Conservation (phyloP, 2,113 vertebrate species). For the Cricetomys ansorgei region DNA sequence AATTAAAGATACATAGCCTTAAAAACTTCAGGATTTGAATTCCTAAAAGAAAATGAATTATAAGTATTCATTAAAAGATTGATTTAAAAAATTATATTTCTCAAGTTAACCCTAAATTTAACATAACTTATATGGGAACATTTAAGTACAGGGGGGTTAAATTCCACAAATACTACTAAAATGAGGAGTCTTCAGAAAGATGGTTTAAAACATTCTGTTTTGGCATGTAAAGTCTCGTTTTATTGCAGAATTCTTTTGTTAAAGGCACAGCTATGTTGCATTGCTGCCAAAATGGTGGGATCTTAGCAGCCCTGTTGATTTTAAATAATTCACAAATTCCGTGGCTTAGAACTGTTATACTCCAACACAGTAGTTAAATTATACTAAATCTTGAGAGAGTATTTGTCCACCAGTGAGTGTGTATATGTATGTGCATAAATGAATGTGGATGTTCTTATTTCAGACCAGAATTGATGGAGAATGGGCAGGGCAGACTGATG, state of each 20-base stretch:
- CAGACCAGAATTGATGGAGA: neutral
- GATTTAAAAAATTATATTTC: conserved; percentile 82
- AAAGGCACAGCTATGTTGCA: conserved; percentile 81
- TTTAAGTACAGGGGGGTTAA: conserved; percentile 24
- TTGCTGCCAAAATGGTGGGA: conserved; percentile 82
- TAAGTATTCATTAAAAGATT: conserved; percentile 82
- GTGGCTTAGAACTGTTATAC: conserved; percentile 76
- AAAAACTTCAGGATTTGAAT: conserved; percentile 75
- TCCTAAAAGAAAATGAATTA: conserved; percentile 81
- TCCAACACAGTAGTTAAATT: conserved; percentile 74
- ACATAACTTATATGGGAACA: conserved; percentile 77
- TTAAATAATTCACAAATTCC: conserved; percentile 71
- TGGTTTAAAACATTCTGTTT: conserved; percentile 85
- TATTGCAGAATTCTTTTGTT: conserved; percentile 85
- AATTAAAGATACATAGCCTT: conserved; percentile 28
- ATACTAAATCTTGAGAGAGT: conserved; percentile 50
- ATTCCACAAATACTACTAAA: conserved; percentile 84
- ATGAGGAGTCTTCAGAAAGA: conserved; percentile 80
- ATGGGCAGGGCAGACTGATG: neutral
- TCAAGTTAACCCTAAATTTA: conserved; percentile 83
- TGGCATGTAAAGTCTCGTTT: conserved; percentile 86
- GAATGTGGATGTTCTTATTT: neutral
- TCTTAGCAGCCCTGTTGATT: conserved; percentile 70
- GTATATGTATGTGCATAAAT: neutral
- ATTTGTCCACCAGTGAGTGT: neutral